Percentiles rank a stretch among this genome's conserved stretches.
phyloP scores from a whole-genome alignment of 1,140 invertebrate genomes.

The Zaprionus africanus region DNA sequence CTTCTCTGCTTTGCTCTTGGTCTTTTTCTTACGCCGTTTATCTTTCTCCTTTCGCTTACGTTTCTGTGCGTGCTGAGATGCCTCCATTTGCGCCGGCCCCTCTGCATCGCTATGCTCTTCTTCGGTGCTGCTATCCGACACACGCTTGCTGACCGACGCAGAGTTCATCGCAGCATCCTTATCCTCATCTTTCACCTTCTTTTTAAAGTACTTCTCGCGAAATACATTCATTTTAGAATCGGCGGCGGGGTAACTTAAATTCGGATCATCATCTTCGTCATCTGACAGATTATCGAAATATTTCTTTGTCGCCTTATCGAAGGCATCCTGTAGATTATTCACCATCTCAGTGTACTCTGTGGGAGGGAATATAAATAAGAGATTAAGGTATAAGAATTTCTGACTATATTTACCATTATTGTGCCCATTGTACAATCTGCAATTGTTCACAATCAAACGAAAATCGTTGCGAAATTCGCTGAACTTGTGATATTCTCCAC shows the following conservation, averaged over 20 bases:
- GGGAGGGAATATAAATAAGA: slow-evolving; percentile 7
- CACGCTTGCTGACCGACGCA: slow-evolving; percentile 25
- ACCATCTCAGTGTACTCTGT: slow-evolving; percentile 95
- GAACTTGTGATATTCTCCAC: slow-evolving; percentile 91
- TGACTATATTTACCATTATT: slow-evolving; percentile 91
- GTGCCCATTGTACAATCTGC: slow-evolving; percentile 94
- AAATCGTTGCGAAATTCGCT: slow-evolving; percentile 94
- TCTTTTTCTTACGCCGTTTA: slow-evolving; percentile 84
- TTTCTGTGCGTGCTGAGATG: slow-evolving; percentile 73
- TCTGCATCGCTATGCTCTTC: slow-evolving; percentile 69
- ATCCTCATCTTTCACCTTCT: slow-evolving; percentile 67
- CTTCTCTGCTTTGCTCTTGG: slow-evolving; percentile 77
- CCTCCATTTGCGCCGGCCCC: slow-evolving; percentile 59
- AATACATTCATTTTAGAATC: slow-evolving; percentile 85
- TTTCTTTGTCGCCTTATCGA: slow-evolving; percentile 91
- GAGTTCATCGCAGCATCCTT: slow-evolving; percentile 44
- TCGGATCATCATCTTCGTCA: slow-evolving; percentile 89
- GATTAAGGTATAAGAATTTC: neutral
- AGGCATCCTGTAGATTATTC: slow-evolving; percentile 91
- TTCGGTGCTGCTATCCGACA: slow-evolving; percentile 50
- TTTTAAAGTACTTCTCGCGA: slow-evolving; percentile 80
- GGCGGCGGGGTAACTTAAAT: slow-evolving; percentile 86
- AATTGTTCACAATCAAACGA: slow-evolving; percentile 95
- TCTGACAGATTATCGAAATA: slow-evolving; percentile 92
- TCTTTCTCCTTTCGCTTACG: slow-evolving; percentile 83